Conservation (phyloP, 2,797 vertebrate species). For the Cephalopachus bancanus region DNA sequence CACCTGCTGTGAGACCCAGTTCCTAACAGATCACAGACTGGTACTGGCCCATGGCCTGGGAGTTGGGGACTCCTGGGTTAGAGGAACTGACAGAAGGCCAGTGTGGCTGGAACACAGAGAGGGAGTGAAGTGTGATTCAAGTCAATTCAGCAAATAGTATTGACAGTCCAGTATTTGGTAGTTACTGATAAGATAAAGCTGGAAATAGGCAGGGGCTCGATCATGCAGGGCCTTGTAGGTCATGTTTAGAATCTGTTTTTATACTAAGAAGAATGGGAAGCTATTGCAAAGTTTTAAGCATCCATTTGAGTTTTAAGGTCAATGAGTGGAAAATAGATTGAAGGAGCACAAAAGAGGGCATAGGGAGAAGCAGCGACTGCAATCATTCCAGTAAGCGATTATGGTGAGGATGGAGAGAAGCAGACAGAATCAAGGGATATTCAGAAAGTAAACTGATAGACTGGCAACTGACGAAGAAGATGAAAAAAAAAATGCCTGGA, state of each 20-base stretch:
- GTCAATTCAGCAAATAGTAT: not conserved
- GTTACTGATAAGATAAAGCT: not conserved
- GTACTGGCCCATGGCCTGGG: too few species aligned
- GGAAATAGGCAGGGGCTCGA: not conserved
- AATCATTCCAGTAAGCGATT: not conserved
- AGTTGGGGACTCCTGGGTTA: not conserved
- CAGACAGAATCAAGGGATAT: not conserved
- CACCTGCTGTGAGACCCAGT: too few species aligned
- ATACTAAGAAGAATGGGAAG: slow-evolving; percentile 50
- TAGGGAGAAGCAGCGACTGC: not conserved
- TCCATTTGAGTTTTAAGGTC: slow-evolving; percentile 10
- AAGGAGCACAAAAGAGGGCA: not conserved
- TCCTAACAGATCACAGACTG: too few species aligned
- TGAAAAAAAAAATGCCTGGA: not conserved
- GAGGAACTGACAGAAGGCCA: not conserved
- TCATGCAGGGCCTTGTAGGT: not conserved
- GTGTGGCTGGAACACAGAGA: not conserved
- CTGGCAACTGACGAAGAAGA: slow-evolving; percentile 1
- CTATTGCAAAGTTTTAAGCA: slow-evolving; percentile 29
- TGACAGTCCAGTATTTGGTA: not conserved
- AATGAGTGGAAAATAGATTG: not conserved
- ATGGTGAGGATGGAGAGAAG: not conserved
- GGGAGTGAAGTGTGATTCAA: slow-evolving; percentile 1
- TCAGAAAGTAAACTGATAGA: slow-evolving; percentile 27
- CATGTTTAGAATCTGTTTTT: slow-evolving; percentile 19